A percentile compares a stretch with the other conserved stretches of the same genome.
Evolutionary conservation across 2,113 vertebrate species (phyloP).

Genomic region (Spea bombifrons): DNA sequence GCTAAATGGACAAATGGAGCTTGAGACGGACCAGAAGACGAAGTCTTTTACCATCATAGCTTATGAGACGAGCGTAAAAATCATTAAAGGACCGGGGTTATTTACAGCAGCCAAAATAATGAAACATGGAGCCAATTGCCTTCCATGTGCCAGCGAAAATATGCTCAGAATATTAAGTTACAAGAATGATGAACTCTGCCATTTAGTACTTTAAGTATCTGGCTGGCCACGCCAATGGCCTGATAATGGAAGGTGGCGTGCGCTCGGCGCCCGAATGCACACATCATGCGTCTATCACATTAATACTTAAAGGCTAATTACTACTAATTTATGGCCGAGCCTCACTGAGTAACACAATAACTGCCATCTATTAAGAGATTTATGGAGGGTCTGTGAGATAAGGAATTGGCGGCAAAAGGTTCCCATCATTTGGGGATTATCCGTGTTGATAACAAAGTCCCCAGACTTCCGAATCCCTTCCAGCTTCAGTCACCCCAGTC

Average conservation of each 20-base stretch:
- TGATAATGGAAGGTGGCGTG: background rate
- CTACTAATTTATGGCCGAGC: constrained; percentile 22
- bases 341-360: background rate
- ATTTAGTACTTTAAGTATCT: background rate
- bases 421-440: background rate
- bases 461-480: constrained; percentile 6
- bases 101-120: constrained; percentile 18
- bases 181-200: constrained; percentile 10
- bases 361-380: constrained; percentile 10
- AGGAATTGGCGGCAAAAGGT: constrained; percentile 17
- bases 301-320: constrained; percentile 20
- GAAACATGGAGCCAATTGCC: constrained; percentile 12
- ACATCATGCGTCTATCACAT: constrained; percentile 3
- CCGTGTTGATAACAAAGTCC: constrained; percentile 15
- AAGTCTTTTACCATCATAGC: background rate
- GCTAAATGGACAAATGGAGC: no score
- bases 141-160: constrained; percentile 20
- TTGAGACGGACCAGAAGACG: background rate
- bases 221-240: background rate
- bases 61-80: constrained; percentile 7
- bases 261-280: background rate
- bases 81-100: constrained; percentile 30
- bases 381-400: background rate
- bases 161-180: constrained; percentile 31
- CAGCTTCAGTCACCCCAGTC: background rate